Conservation (phyloP, 1,140 invertebrate genomes). For the Xylocopa sonorina region DNA sequence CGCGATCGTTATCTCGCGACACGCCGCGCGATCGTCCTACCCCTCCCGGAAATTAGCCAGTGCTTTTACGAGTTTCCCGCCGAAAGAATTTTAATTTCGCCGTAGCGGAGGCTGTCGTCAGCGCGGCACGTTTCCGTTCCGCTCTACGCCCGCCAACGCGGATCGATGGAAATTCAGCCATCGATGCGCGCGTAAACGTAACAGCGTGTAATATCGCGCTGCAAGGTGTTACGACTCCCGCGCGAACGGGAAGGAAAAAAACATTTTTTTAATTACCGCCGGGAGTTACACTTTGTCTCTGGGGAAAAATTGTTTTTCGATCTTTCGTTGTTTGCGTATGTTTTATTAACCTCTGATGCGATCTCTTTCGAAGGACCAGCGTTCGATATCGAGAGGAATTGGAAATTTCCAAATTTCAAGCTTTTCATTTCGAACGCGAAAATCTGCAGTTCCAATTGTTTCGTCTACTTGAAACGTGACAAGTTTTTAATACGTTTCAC, state of each 20-base stretch:
- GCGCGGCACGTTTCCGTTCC: not conserved
- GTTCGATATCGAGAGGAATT: no score
- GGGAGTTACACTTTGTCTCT: not conserved
- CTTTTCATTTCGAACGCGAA: no score
- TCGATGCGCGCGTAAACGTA: not conserved
- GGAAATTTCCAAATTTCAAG: no score
- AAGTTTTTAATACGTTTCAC: no score
- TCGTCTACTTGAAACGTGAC: no score
- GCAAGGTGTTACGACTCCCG: not conserved
- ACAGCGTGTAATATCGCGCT: not conserved
- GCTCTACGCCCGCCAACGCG: not conserved
- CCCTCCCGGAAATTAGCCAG: conserved; percentile 48
- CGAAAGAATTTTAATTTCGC: conserved; percentile 58
- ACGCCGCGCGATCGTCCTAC: conserved; percentile 41
- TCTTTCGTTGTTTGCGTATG: no score
- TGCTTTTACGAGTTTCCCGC: conserved; percentile 48
- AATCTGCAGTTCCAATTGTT: no score
- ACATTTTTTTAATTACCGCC: not conserved
- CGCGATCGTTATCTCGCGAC: conserved; percentile 59
- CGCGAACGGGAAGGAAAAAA: not conserved
- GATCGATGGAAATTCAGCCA: not conserved
- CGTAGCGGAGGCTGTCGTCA: not conserved
- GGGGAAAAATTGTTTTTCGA: not conserved
- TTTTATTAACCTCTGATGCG: no score
- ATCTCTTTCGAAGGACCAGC: no score